Conservation (phyloP, 2,797 vertebrate species). For the Jordanella pulchra region DNA sequence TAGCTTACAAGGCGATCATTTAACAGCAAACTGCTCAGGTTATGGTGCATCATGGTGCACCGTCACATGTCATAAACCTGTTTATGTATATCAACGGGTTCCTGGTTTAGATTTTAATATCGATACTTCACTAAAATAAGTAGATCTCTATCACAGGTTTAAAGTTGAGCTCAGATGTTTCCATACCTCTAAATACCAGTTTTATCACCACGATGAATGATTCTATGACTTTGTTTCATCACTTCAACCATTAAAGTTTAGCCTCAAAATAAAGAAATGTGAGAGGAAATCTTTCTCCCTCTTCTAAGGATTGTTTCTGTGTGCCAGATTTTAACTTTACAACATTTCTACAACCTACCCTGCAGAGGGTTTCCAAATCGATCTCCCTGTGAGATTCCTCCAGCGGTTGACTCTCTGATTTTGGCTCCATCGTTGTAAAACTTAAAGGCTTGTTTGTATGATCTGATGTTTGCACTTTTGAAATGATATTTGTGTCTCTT, state of each 20-base stretch:
- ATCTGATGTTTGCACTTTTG: background rate
- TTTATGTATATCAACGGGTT: background rate
- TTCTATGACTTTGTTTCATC: background rate
- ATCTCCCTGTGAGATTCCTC: background rate
- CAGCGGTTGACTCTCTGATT: background rate
- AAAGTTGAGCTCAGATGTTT: background rate
- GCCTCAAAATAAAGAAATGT: too few relatives aligned
- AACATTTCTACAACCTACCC: background rate
- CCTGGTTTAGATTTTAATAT: background rate
- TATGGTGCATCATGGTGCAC: too few relatives aligned
- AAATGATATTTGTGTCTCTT: background rate
- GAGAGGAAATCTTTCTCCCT: too few relatives aligned
- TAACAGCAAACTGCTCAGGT: background rate
- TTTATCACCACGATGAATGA: background rate
- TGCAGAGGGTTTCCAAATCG: background rate
- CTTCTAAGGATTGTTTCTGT: too few relatives aligned
- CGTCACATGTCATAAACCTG: too few relatives aligned
- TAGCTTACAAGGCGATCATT: background rate
- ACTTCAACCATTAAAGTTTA: too few relatives aligned
- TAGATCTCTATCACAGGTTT: background rate
- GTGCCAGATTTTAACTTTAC: too few relatives aligned
- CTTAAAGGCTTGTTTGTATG: too few relatives aligned
- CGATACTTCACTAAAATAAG: background rate
- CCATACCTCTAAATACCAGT: background rate
- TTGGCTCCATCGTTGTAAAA: background rate